A percentile compares a stretch with the other conserved stretches of the same genome.
These are phyloP conservation scores for Brachyhypopomus occidentalis DNA, from an alignment of 2,113 vertebrate species.

Conservation along the genomic window DNA sequence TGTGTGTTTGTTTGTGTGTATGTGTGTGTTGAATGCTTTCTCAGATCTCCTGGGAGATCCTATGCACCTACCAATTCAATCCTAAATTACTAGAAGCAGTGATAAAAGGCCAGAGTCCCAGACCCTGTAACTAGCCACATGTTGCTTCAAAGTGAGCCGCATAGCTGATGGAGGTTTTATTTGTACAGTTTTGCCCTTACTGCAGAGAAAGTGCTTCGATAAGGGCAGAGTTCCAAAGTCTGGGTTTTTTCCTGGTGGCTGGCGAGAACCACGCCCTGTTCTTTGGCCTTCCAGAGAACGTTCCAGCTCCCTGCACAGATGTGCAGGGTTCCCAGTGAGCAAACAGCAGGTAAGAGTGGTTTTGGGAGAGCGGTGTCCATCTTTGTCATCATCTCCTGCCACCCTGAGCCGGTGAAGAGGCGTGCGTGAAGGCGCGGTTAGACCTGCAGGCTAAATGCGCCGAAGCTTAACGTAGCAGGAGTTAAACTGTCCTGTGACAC, in stretches of 20 bases:
- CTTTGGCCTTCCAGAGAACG: constrained; percentile 10
- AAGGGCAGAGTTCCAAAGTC: constrained; percentile 26
- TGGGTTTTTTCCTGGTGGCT: constrained; percentile 16
- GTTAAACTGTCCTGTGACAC: too few species aligned
- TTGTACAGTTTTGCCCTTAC: constrained; percentile 33
- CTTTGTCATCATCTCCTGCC: too few species aligned
- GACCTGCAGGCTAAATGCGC: too few species aligned
- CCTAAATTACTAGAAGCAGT: constrained; percentile 43
- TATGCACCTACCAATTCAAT: constrained; percentile 44
- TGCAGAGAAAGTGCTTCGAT: constrained; percentile 26
- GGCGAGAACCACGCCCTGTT: constrained; percentile 29
- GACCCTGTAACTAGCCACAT: constrained; percentile 29
- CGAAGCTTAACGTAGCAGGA: too few species aligned
- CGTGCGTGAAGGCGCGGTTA: too few species aligned
- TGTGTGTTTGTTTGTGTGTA: constrained; percentile 26
- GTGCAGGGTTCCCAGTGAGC: too few species aligned
- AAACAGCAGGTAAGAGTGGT: too few species aligned
- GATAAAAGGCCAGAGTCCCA: constrained; percentile 43
- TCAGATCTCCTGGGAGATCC: constrained; percentile 46
- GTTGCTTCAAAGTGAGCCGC: constrained; percentile 28
- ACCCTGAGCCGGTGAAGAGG: too few species aligned
- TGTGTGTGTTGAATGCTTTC: constrained; percentile 28
- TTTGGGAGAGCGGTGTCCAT: too few species aligned
- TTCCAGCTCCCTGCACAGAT: too few species aligned
- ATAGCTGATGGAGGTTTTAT: constrained; percentile 49